Evolutionary conservation across 2,888 invertebrate species (phyloP), one percentile per base, ranked within the genome.

Genomic region (Chrysodeixis includens): DNA sequence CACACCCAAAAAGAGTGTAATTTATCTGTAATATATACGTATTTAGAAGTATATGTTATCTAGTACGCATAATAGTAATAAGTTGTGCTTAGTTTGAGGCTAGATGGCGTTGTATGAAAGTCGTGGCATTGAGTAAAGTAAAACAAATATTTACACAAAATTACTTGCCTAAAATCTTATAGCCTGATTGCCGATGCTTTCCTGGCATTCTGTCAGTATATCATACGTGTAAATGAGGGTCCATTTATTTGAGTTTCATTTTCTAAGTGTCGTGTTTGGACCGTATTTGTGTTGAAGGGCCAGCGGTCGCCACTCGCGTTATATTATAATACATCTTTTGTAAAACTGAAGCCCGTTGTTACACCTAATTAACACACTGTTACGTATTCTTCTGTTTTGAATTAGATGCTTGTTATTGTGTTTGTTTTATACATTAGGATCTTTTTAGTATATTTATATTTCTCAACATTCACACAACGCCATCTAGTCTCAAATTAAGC

Each of bases 201-300:
- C 1, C 10, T 10, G 10, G 6, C 10, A 20, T 40, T 8, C n/a
- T 0, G 14, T 0, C 81, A 51, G 76, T 87, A 72, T 86, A 85
- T 85, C 57, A 4, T 46, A 32, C 51, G 69, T 78, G 74, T 77
- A 86, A 91, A 90, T 86, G 87, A 89, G 90, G 90, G 87, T 86
- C 75, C 79, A 81, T 74, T 79, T 88, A 85, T 90, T 89, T 86
- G 87, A 88, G 88, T 90, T 90, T 88, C 84, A 88, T 88, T 86
- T 86, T 84, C 83, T 82, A 85, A 86, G 84, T 85, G 82, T 83
- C 84, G 83, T 83, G 86, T 88, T 83, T 83, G 76, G 8, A 30
- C 67, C 54, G 55, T 81, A 68, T 79, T 78, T 78, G 76, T 46
- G 70, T 70, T 71, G 59, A 70, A 68, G 64, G 73, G 22, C 30